phyloP scores from a whole-genome alignment of 2,113 vertebrate genomes.

The Hystrix cristata region DNA sequence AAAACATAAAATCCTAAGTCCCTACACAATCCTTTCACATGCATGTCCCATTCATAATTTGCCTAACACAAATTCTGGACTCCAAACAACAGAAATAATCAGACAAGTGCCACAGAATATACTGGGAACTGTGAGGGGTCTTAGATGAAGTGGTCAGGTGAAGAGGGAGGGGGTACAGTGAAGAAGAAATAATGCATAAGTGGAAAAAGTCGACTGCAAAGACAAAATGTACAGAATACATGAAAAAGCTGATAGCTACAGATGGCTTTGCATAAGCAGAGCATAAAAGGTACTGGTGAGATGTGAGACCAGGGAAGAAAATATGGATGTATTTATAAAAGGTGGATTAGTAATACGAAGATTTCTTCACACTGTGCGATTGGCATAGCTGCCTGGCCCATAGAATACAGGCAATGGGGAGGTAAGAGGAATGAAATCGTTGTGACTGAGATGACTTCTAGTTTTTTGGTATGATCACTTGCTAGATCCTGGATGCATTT shows the following conservation, averaged over 20 bases:
- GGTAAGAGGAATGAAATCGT: not conserved
- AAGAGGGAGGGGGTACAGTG: not conserved
- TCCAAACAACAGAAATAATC: not conserved
- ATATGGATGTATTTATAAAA: not conserved
- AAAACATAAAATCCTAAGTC: not conserved
- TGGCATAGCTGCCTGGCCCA: not conserved
- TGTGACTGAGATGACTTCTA: not conserved
- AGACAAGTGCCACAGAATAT: not conserved
- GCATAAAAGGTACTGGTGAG: not conserved
- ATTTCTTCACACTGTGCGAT: not conserved
- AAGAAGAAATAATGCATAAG: not conserved
- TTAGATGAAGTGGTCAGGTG: not conserved
- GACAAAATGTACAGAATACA: not conserved
- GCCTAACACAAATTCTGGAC: not conserved
- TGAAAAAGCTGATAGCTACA: not conserved
- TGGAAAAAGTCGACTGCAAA: not conserved
- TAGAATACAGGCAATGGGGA: not conserved
- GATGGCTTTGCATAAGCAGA: not conserved
- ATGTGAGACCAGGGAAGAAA: not conserved
- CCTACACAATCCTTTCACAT: not conserved
- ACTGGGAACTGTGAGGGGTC: not conserved
- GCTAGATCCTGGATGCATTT: not conserved
- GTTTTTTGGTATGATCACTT: not conserved
- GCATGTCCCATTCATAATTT: not conserved
- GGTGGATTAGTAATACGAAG: not conserved